Base-by-base conservation (phyloP, 2,113 vertebrate genomes). In the Salvelinus namaycush region DNA sequence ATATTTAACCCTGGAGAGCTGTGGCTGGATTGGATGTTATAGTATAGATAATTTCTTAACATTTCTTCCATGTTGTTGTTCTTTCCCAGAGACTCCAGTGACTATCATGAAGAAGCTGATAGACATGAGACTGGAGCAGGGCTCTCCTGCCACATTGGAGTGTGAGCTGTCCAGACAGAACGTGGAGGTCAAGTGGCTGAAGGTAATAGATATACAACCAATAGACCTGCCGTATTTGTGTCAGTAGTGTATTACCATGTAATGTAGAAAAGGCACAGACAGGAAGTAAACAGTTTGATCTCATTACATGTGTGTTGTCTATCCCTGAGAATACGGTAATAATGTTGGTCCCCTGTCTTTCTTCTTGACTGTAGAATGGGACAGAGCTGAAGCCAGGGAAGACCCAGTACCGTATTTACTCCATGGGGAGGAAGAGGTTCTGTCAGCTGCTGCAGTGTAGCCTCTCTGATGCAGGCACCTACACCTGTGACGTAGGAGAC, bases 161-260 rank as follows among this genome's bases (percentile, higher is more conserved):
- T 97, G 96, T 0, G 94, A 98, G 90, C 90, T 99, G 84, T 98
- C 97, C 79, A 94, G 95, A 75, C 90, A 95, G 76, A 92, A 93
- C 0, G 89, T 90, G 1, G 94, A 96, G 3, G 94, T 96, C 86
- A 94, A 82, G 73, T 99, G 97, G 97, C 81, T 93, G 76, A 98
- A 98, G 97, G 97, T 98, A 87, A 92, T 16, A 22, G 18, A 18
- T 5, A 24, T 62, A 62, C 12, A 62, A 24, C 16, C 39, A 44
- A 44, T 44, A 44, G 7, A 11, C 39, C 39, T 44, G 39, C 9
- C 9, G 0, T 4, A 57, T 7, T 14, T 57, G 54, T 57, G 13
- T 18, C 54, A 57, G 4, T 57, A 18, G 54, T 20, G 39, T 57
- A 57, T 20, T 20, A 18, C 4, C 4, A 57, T 20, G 20, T 20